Evolutionary conservation across 2,797 vertebrate species (phyloP).

Genomic region (Phalanger gymnotis): DNA sequence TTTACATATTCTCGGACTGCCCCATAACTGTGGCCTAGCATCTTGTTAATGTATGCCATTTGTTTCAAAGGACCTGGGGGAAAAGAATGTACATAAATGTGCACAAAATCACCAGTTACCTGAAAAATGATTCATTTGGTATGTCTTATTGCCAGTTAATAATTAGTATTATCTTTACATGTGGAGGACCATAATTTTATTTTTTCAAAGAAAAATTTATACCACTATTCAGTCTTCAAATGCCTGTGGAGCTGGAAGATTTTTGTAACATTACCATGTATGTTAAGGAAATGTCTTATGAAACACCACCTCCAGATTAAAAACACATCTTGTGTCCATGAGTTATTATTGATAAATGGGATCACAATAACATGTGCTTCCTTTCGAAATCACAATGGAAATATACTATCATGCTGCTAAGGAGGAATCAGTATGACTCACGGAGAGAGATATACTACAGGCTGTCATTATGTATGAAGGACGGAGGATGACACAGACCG

Average conservation of each 20-base stretch:
- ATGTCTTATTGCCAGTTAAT: not conserved
- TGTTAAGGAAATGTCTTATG: conserved; percentile 3
- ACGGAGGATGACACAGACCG: not conserved
- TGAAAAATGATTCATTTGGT: conserved; percentile 5
- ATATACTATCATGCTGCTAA: not conserved
- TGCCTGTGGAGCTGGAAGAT: conserved; percentile 23
- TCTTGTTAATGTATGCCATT: not conserved
- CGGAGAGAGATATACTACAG: not conserved
- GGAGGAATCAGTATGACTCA: not conserved
- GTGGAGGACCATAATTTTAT: not conserved
- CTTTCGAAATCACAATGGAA: conserved; percentile 41
- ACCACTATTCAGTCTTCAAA: conserved; percentile 27
- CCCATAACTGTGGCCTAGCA: not conserved
- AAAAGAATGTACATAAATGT: conserved; percentile 4
- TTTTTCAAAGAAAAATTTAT: conserved; percentile 44
- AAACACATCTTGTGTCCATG: conserved; percentile 20
- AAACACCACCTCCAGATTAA: conserved; percentile 10
- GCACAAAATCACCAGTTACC: not conserved
- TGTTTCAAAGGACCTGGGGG: not conserved
- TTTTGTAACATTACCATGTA: conserved; percentile 26
- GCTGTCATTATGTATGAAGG: not conserved
- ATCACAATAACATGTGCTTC: conserved; percentile 32
- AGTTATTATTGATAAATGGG: conserved; percentile 4
- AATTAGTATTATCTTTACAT: not conserved
- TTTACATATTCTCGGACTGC: not conserved